phyloP scores from a whole-genome alignment of 2,113 vertebrate genomes.

The human (Homo sapiens) region DNA sequence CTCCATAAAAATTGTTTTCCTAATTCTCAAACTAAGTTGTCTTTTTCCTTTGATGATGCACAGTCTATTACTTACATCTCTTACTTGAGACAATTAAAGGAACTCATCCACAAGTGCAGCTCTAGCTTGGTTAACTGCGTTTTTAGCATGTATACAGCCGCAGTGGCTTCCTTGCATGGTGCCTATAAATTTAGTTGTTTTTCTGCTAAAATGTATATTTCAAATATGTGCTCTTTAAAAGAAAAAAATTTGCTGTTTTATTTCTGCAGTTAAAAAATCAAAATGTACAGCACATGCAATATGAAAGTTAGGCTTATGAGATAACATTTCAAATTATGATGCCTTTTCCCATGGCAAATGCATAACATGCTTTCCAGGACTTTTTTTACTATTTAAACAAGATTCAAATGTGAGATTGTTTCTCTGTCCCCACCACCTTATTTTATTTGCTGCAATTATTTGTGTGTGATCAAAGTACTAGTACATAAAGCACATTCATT shows the following conservation, averaged over 20 bases:
- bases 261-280: not conserved
- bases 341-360: conserved; percentile 9
- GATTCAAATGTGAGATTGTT: not conserved
- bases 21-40: not conserved
- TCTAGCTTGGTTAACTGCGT: not conserved
- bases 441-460: conserved; percentile 33
- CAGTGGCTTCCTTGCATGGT: not conserved
- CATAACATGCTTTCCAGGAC: conserved; percentile 50
- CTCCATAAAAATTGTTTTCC: not conserved
- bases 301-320: conserved; percentile 7
- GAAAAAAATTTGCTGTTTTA: not conserved
- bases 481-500: not conserved
- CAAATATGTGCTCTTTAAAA: conserved; percentile 9
- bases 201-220: conserved; percentile 36
- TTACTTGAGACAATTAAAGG: not conserved
- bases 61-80: not conserved
- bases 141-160: not conserved
- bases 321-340: conserved; percentile 41
- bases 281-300: not conserved
- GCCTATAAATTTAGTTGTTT: not conserved
- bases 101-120: not conserved
- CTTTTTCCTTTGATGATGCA: not conserved
- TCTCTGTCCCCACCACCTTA: not conserved
- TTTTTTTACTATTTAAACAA: conserved; percentile 3
- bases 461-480: conserved; percentile 14